Evolutionary conservation across 2,888 invertebrate genomes (phyloP).

Genomic region (Cerceris rybyensis): DNA sequence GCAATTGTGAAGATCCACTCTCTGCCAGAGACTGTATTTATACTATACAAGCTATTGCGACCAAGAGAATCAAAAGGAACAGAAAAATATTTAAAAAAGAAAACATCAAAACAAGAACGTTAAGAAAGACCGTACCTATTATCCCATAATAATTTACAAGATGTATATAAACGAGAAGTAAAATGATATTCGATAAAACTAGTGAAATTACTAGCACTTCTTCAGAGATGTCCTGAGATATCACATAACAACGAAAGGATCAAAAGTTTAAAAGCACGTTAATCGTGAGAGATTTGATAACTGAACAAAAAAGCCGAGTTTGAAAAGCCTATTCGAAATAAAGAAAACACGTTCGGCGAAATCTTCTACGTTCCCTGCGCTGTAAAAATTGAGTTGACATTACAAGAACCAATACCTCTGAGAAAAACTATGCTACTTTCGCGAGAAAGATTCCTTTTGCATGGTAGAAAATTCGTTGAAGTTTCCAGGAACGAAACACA

Average conservation of each 20-base stretch:
- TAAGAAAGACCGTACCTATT: constrained; percentile 40
- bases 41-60: constrained; percentile 35
- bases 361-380: not conserved
- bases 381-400: not conserved
- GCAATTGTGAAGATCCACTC: constrained; percentile 41
- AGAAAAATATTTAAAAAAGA: no score
- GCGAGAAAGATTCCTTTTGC: constrained; percentile 15
- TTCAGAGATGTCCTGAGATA: constrained; percentile 24
- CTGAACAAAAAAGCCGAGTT: constrained; percentile 3
- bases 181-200: constrained; percentile 40
- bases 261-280: constrained; percentile 18
- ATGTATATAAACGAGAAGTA: constrained; percentile 24
- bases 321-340: constrained; percentile 7
- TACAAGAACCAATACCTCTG: constrained; percentile 14
- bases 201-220: constrained; percentile 15
- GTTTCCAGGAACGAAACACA: not conserved
- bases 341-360: constrained; percentile 15
- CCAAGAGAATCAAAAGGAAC: constrained; percentile 10
- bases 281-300: constrained; percentile 8
- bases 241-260: constrained; percentile 15
- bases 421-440: constrained; percentile 12
- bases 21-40: constrained; percentile 25
- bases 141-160: constrained; percentile 34
- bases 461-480: constrained; percentile 21
- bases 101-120: not conserved